phyloP scores from a whole-genome alignment of 2,888 invertebrate species.

The Heliconius aoede region DNA sequence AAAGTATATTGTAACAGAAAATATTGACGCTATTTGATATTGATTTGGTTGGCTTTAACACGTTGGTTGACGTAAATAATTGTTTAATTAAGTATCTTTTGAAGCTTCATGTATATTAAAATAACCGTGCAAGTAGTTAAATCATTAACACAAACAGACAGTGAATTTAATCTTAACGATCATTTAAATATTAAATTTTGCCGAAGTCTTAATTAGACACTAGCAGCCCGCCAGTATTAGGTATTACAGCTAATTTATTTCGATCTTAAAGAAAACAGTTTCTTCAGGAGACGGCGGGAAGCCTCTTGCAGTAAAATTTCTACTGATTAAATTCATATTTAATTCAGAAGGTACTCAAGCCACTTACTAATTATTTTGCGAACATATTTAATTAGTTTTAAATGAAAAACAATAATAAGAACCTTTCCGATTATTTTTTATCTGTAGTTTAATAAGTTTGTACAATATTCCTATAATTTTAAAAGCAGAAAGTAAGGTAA shows the following conservation, averaged over 20 bases:
- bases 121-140: no score
- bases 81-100: no score
- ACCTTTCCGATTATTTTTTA: not conserved
- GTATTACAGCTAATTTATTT: conserved; percentile 51
- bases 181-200: conserved; percentile 23
- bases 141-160: not conserved
- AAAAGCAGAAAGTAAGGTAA: conserved; percentile 4
- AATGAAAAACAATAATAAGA: not conserved
- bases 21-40: not conserved
- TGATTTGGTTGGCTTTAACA: no score
- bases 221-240: not conserved
- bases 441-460: not conserved
- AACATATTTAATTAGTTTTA: not conserved
- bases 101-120: no score
- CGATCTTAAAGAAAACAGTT: conserved; percentile 48
- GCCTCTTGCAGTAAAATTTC: conserved; percentile 47
- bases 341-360: conserved; percentile 43
- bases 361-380: not conserved
- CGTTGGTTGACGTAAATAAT: no score
- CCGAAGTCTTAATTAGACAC: conserved; percentile 6
- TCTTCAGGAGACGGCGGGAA: conserved; percentile 20
- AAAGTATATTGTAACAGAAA: not conserved
- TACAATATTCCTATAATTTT: not conserved
- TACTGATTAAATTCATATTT: conserved; percentile 51
- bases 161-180: not conserved